These are phyloP conservation scores for human (Homo sapiens) DNA, from an alignment of 2,113 vertebrate genomes.

Conservation along the genomic window GRCh38 chr12:3243001-3243500, in stretches of 20 bases:
- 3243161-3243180: background rate
- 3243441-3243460: background rate
- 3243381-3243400: background rate
- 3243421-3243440: background rate
- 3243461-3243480: background rate
- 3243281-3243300: background rate
- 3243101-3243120: background rate
- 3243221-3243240: background rate
- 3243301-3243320: background rate
- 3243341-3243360: background rate
- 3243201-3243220: background rate
- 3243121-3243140: background rate
- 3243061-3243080: background rate
- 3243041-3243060: background rate
- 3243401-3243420: background rate
- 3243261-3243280: fast-evolving
- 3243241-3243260: fast-evolving
- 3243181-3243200: background rate
- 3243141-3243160: background rate
- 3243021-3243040: background rate
- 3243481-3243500: background rate
- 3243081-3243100: background rate
- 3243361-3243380: background rate
- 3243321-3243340: background rate
- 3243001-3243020: background rate